Evolutionary conservation across 2,888 invertebrate species (phyloP).

Genomic region (Nephrotoma flavescens): DNA sequence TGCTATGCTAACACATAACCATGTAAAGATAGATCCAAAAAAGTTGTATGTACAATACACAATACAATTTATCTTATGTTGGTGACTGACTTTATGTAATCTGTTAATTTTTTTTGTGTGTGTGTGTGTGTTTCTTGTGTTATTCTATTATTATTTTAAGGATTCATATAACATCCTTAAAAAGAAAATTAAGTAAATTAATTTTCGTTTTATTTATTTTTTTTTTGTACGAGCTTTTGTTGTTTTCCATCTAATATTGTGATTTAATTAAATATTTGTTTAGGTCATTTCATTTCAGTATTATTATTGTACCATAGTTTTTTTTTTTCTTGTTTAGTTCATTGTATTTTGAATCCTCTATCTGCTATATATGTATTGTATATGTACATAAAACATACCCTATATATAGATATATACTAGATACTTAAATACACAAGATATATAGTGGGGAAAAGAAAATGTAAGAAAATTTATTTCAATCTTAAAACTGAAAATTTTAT

Average conservation of each 20-base stretch:
- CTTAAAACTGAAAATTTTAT: neutral
- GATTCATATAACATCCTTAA: neutral
- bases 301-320: neutral
- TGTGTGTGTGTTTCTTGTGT: neutral
- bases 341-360: neutral
- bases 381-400: neutral
- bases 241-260: neutral
- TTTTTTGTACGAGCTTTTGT: neutral
- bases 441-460: neutral
- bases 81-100: neutral
- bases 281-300: neutral
- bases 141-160: neutral
- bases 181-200: neutral
- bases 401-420: neutral
- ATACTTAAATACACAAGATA: neutral
- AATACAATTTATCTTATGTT: neutral
- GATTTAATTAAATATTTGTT: neutral
- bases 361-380: neutral
- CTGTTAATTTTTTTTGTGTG: neutral
- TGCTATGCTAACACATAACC: neutral
- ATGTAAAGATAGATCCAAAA: neutral
- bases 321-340: neutral
- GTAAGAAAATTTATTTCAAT: neutral
- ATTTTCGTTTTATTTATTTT: neutral
- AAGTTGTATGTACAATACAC: neutral